Conservation (phyloP, 2,888 invertebrate species). For the Ophonus ardosiacus region DNA sequence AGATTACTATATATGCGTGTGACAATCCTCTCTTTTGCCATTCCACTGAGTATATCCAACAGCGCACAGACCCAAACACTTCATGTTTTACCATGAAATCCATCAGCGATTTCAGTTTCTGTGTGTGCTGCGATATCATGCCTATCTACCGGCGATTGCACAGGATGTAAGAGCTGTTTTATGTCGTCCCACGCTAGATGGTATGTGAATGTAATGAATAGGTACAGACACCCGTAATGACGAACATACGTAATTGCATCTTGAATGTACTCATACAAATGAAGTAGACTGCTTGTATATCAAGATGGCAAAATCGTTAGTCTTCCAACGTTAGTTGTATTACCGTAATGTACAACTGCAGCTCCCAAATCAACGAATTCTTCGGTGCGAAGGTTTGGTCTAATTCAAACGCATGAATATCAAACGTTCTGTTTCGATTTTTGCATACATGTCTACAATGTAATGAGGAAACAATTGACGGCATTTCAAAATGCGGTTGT, state of each 20-base stretch:
- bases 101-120: conserved; percentile 65
- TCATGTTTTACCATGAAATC: conserved; percentile 59
- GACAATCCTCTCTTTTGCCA: conserved; percentile 70
- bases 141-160: conserved; percentile 65
- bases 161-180: conserved; percentile 64
- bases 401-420: conserved; percentile 70
- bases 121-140: conserved; percentile 69
- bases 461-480: conserved; percentile 71
- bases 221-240: conserved; percentile 69
- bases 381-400: conserved; percentile 69
- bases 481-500: conserved; percentile 69
- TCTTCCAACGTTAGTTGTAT: conserved; percentile 69
- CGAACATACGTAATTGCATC: conserved; percentile 71
- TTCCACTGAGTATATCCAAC: conserved; percentile 57
- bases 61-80: background rate
- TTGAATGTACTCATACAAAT: conserved; percentile 69
- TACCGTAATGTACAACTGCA: conserved; percentile 66
- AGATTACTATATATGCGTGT: conserved; percentile 70
- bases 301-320: conserved; percentile 70
- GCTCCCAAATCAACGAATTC: conserved; percentile 72
- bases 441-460: conserved; percentile 72
- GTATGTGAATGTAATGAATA: conserved; percentile 65
- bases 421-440: conserved; percentile 71
- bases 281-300: conserved; percentile 68
- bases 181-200: conserved; percentile 70